Evolutionary conservation across 37 sponge, comb jelly and placozoan genomes (phyloP).

Genomic region (Ianthella basta): DNA sequence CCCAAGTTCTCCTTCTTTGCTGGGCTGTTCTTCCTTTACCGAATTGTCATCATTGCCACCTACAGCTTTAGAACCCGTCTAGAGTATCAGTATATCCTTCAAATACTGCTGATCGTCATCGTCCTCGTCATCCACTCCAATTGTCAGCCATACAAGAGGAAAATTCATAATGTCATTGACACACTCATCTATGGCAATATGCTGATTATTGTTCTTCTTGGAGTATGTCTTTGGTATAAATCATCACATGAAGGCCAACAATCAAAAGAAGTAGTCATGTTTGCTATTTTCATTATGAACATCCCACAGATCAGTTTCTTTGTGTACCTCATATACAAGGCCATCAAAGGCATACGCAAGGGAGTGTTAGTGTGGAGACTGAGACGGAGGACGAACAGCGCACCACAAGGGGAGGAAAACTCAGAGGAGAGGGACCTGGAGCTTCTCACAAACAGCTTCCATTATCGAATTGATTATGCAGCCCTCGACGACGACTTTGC

Average conservation of each 20-base stretch:
- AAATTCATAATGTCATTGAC: constrained; percentile 12
- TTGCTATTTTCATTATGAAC: not conserved
- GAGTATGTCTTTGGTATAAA: not conserved
- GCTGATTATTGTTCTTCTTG: not conserved
- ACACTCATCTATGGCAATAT: constrained; percentile 13
- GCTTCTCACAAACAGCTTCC: constrained; percentile 6
- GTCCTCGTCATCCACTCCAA: constrained; percentile 14
- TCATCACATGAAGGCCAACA: not conserved
- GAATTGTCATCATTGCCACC: not conserved
- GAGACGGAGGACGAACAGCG: not conserved
- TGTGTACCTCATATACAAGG: not conserved
- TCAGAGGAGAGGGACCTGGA: constrained; percentile 27
- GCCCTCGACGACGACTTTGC: not conserved
- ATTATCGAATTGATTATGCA: not conserved
- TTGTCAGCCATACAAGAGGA: constrained; percentile 21
- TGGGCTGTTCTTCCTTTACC: constrained; percentile 23
- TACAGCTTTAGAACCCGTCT: not conserved
- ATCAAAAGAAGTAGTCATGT: not conserved
- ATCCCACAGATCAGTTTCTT: constrained; percentile 14
- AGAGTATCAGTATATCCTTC: not conserved
- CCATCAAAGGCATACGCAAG: not conserved
- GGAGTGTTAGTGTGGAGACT: not conserved
- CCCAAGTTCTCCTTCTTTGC: constrained; percentile 14
- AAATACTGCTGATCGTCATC: not conserved
- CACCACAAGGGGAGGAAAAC: not conserved